Evolutionary conservation across 2,113 vertebrate species (phyloP).

Genomic region (Caloenas nicobarica): DNA sequence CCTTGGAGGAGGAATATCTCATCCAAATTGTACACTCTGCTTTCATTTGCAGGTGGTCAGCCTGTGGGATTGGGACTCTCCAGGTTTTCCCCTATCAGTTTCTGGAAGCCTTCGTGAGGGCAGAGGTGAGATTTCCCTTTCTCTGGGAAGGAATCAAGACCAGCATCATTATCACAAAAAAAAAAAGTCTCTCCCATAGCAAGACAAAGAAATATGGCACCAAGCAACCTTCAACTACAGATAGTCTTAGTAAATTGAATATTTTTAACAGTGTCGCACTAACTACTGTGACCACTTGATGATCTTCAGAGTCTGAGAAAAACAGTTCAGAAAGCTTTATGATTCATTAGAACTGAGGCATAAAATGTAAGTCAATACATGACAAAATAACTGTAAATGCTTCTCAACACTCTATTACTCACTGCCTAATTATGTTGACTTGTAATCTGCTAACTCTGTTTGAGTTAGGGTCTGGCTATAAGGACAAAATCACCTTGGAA

Average conservation of each 20-base stretch:
- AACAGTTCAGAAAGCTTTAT: not conserved
- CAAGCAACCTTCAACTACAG: not conserved
- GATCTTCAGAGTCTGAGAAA: not conserved
- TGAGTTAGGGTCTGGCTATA: not conserved
- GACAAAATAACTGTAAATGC: not conserved
- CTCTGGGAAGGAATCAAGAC: not conserved
- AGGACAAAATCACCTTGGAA: not conserved
- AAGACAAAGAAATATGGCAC: not conserved
- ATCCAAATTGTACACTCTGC: not conserved
- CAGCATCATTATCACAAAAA: not conserved
- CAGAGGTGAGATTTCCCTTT: not conserved
- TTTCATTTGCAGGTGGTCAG: not conserved
- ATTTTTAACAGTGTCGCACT: not conserved
- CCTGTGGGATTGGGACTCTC: not conserved
- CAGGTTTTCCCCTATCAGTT: not conserved
- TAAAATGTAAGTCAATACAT: not conserved
- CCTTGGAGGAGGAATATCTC: not conserved
- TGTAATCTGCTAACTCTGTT: not conserved
- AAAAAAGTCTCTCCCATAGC: not conserved
- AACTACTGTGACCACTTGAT: not conserved
- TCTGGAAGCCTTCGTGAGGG: not conserved
- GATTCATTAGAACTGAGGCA: not conserved
- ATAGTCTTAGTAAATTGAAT: not conserved
- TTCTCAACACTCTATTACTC: not conserved
- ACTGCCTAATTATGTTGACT: not conserved